A percentile compares a stretch with the other conserved stretches of the same genome.
These are phyloP conservation scores for Nyctibius grandis DNA, from an alignment of 2,797 vertebrate genomes.

Conservation along the genomic window DNA sequence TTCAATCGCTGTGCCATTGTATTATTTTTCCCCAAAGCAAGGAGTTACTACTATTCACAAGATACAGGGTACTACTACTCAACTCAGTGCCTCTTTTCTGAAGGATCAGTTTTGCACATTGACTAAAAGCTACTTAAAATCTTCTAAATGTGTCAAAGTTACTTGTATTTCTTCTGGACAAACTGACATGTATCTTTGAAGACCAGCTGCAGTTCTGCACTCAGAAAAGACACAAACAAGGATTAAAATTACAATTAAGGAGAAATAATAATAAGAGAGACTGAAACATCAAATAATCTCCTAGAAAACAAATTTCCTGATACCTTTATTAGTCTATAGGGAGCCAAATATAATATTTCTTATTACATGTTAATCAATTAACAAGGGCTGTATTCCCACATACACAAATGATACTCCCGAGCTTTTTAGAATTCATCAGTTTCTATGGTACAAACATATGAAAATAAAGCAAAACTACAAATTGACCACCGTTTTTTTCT, in stretches of 20 bases:
- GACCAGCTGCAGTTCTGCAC: neutral
- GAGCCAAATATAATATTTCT: neutral
- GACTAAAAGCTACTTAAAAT: neutral
- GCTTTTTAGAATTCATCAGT: neutral
- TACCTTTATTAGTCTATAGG: neutral
- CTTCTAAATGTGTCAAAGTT: neutral
- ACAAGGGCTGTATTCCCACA: neutral
- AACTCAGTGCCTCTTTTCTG: neutral
- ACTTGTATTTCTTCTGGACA: neutral
- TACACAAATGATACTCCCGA: neutral
- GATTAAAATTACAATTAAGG: neutral
- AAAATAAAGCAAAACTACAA: neutral
- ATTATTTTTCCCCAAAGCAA: neutral
- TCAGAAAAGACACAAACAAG: slow-evolving; percentile 1
- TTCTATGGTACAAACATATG: neutral
- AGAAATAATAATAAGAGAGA: neutral
- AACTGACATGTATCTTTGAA: neutral
- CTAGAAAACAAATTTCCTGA: neutral
- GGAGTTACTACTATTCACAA: neutral
- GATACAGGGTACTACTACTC: neutral
- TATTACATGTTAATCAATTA: neutral
- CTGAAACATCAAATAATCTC: neutral
- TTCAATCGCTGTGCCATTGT: neutral
- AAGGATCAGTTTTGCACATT: neutral
- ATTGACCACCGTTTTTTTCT: neutral